Evolutionary conservation across 2,888 invertebrate species (phyloP).

Genomic region (Cylloceria caligata): DNA sequence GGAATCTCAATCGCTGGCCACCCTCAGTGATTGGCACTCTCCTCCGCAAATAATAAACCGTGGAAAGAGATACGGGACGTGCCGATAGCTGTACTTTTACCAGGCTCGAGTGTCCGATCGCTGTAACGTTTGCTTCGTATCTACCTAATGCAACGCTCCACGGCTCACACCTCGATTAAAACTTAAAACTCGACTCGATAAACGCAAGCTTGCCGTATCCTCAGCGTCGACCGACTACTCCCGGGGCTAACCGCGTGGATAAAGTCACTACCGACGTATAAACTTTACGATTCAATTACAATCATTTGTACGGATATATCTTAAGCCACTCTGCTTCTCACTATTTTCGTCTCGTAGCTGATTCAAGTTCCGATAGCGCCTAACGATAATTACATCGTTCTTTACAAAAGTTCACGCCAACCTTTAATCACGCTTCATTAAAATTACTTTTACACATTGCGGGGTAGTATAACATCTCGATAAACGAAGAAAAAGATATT

Average conservation of each 20-base stretch:
- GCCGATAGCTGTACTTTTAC: neutral
- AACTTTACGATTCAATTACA: conserved; percentile 53
- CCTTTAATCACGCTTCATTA: too few species aligned
- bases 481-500: neutral
- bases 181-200: conserved; percentile 59
- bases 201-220: conserved; percentile 42
- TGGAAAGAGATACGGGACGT: neutral
- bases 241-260: conserved; percentile 35
- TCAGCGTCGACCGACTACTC: conserved; percentile 10
- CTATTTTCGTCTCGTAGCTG: neutral
- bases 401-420: too few species aligned
- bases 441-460: neutral
- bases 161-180: conserved; percentile 56
- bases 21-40: neutral
- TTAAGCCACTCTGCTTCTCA: neutral
- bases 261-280: conserved; percentile 28
- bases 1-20: neutral
- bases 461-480: neutral
- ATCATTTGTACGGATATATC: conserved; percentile 40
- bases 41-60: neutral
- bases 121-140: neutral
- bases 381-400: neutral
- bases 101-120: neutral
- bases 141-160: conserved; percentile 4
- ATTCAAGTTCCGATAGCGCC: neutral